A percentile compares a stretch with the other conserved stretches of the same genome.
Evolutionary conservation across 2,888 invertebrate genomes (phyloP).

Genomic region (Bembecia ichneumoniformis): DNA sequence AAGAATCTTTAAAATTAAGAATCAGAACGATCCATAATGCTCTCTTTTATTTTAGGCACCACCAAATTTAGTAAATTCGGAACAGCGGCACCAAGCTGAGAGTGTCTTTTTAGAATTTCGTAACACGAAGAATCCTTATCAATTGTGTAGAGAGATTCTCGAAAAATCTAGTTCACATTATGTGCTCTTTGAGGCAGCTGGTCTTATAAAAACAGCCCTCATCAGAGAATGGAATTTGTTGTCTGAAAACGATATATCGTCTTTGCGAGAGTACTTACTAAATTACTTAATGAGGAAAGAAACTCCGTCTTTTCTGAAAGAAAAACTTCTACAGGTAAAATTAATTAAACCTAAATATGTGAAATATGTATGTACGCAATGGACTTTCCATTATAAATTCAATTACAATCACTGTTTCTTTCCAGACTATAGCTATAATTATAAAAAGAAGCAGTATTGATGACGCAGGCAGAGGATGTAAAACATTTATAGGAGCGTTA

Average conservation of each 20-base stretch:
- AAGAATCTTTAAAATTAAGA: not conserved
- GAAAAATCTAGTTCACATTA: constrained; percentile 82
- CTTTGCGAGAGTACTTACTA: constrained; percentile 83
- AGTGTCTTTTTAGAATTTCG: constrained; percentile 85
- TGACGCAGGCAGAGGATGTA: constrained; percentile 78
- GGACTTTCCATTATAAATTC: not conserved
- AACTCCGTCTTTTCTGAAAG: constrained; percentile 82
- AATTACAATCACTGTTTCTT: constrained; percentile 13
- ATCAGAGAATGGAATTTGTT: constrained; percentile 88
- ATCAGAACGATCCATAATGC: not conserved
- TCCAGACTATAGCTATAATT: constrained; percentile 87
- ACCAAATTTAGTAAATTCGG: constrained; percentile 80
- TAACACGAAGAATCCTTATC: constrained; percentile 85
- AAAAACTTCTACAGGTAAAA: constrained; percentile 78
- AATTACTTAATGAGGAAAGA: constrained; percentile 81
- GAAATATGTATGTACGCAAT: not conserved
- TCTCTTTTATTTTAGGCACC: constrained; percentile 75
- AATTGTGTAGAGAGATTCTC: constrained; percentile 83
- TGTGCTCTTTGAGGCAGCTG: constrained; percentile 90
- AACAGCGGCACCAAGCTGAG: constrained; percentile 88
- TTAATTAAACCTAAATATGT: not conserved
- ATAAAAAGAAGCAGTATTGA: constrained; percentile 87
- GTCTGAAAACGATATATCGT: constrained; percentile 77
- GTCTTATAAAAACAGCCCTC: constrained; percentile 84
- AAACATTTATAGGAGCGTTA: constrained; percentile 79